Conservation (phyloP, 2,888 invertebrate species). For the Oxytorus armatus region DNA sequence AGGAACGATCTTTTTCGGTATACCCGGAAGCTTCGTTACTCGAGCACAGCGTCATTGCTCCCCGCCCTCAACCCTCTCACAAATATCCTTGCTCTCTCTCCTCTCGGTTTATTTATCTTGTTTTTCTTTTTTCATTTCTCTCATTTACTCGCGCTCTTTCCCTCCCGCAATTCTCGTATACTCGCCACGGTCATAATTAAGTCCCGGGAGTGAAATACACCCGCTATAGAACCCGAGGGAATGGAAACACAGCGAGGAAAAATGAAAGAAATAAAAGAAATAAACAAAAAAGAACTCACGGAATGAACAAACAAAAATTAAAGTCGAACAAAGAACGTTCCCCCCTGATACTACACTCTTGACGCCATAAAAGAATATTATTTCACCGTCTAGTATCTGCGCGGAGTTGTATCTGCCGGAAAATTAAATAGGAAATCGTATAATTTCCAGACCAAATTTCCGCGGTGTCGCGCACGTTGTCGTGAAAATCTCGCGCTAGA, state of each 20-base stretch:
- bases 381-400: background rate
- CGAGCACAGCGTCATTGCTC: conserved; percentile 11
- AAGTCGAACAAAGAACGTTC: conserved; percentile 24
- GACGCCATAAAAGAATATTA: conserved; percentile 48
- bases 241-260: conserved; percentile 6
- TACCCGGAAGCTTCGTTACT: conserved; percentile 46
- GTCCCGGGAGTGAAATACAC: conserved; percentile 22
- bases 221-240: conserved; percentile 12
- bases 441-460: conserved; percentile 43
- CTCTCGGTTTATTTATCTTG: conserved; percentile 37
- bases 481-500: conserved; percentile 16
- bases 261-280: conserved; percentile 20
- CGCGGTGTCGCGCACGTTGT: background rate
- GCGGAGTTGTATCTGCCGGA: background rate
- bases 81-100: conserved; percentile 13
- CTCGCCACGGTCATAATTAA: conserved; percentile 49
- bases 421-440: conserved; percentile 50
- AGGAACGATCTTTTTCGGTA: conserved; percentile 34
- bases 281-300: conserved; percentile 17
- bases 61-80: background rate
- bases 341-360: conserved; percentile 27
- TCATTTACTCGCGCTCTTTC: background rate
- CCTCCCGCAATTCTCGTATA: conserved; percentile 35
- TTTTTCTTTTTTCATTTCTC: conserved; percentile 11
- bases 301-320: background rate